These are phyloP conservation scores for Leptodactylus fallax DNA, from an alignment of 2,797 vertebrate species.

Conservation along the genomic window DNA sequence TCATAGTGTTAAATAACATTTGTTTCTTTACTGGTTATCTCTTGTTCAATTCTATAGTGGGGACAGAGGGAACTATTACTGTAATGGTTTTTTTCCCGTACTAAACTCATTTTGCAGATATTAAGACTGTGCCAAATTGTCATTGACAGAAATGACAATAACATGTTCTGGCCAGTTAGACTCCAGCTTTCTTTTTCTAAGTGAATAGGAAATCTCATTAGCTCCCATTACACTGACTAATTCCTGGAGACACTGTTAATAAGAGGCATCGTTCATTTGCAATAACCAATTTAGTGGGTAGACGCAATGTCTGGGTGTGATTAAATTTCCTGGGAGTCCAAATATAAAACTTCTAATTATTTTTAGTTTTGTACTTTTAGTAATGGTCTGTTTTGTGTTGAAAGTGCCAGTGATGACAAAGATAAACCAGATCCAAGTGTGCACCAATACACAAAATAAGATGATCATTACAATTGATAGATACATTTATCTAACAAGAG, in stretches of 20 bases:
- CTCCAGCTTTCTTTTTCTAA: constrained; percentile 42
- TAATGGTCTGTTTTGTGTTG: background rate
- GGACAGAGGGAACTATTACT: background rate
- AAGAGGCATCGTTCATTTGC: constrained; percentile 55
- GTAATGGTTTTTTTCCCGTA: constrained; percentile 33
- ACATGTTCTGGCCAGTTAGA: constrained; percentile 63
- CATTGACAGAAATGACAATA: constrained; percentile 65
- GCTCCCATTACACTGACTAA: constrained; percentile 60
- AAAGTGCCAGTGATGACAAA: background rate
- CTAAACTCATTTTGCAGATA: constrained; percentile 47
- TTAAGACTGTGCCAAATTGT: constrained; percentile 57
- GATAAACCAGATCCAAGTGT: too few species aligned
- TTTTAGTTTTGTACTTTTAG: constrained; percentile 12
- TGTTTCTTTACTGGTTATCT: background rate
- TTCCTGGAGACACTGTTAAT: constrained; percentile 60
- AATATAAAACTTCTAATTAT: constrained; percentile 17
- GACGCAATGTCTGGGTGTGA: constrained; percentile 53
- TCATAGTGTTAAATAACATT: background rate
- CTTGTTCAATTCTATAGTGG: background rate
- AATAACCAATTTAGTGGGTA: constrained; percentile 56
- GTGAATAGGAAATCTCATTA: constrained; percentile 62
- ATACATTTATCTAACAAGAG: too few species aligned
- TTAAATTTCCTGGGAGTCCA: constrained; percentile 48
- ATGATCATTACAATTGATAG: too few species aligned
- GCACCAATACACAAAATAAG: too few species aligned